A percentile compares a stretch with the other conserved stretches of the same genome.
Conservation (phyloP, 2,888 invertebrate genomes). For the Papilio protenor region DNA sequence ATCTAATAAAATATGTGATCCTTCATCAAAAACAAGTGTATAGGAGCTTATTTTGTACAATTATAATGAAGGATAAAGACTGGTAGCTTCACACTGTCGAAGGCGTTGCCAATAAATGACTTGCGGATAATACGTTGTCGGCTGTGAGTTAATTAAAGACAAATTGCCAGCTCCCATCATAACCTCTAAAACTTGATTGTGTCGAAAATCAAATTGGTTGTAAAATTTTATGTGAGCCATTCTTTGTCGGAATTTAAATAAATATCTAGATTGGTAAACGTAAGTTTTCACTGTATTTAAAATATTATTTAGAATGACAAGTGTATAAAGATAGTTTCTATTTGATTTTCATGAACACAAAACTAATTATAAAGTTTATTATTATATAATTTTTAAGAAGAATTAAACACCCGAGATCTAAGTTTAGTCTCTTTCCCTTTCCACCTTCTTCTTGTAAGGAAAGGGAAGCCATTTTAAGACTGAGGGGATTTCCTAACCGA, state of each 20-base stretch:
- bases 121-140: conserved; percentile 3
- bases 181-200: conserved; percentile 4
- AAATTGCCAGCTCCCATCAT: not conserved
- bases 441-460: too few relatives aligned
- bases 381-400: too few relatives aligned
- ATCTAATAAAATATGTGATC: not conserved
- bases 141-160: not conserved
- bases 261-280: not conserved
- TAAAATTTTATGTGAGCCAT: not conserved
- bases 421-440: too few relatives aligned
- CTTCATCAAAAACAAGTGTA: not conserved
- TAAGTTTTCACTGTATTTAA: not conserved
- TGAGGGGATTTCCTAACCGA: too few relatives aligned
- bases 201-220: not conserved
- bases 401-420: too few relatives aligned
- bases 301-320: not conserved
- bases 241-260: not conserved
- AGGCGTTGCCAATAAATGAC: conserved; percentile 21
- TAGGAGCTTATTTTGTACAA: not conserved
- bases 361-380: too few relatives aligned
- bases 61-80: conserved; percentile 1
- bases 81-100: conserved; percentile 14
- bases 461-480: too few relatives aligned
- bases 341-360: too few relatives aligned
- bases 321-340: too few relatives aligned